Percentiles rank a stretch among this genome's conserved stretches.
These are phyloP conservation scores for Thereva nobilitata DNA, from an alignment of 2,888 invertebrate genomes.

Conservation along the genomic window DNA sequence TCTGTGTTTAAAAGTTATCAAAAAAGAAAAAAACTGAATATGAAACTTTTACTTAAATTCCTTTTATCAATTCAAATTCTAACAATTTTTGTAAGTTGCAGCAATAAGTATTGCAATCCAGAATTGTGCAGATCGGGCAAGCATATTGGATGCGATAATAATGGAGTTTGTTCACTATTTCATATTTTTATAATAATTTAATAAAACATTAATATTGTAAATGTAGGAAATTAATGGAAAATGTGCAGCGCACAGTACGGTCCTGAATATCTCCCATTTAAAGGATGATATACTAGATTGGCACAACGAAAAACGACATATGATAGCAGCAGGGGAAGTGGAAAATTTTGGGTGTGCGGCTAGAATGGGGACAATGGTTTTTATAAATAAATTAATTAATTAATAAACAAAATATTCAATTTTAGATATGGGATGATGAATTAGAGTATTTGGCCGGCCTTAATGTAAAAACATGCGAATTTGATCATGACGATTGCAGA, in stretches of 20 bases:
- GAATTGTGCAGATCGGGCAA: slow-evolving; percentile 49
- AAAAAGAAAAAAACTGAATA: too few relatives aligned
- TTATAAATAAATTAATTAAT: too few relatives aligned
- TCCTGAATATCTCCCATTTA: slow-evolving; percentile 51
- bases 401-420: too few relatives aligned
- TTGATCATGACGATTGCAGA: slow-evolving; percentile 43
- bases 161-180: neutral
- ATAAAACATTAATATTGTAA: too few relatives aligned
- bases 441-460: slow-evolving; percentile 43
- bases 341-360: slow-evolving; percentile 36
- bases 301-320: slow-evolving; percentile 44
- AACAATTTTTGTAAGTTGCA: too few relatives aligned
- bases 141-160: slow-evolving; percentile 48
- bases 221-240: slow-evolving; percentile 14
- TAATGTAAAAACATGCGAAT: slow-evolving; percentile 43
- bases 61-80: too few relatives aligned
- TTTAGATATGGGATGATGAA: slow-evolving; percentile 43
- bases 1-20: too few relatives aligned
- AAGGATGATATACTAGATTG: slow-evolving; percentile 52
- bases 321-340: slow-evolving; percentile 41
- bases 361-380: slow-evolving; percentile 39
- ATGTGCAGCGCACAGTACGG: slow-evolving; percentile 35
- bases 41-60: too few relatives aligned
- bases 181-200: too few relatives aligned
- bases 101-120: slow-evolving; percentile 47